Conservation (phyloP, 1,140 invertebrate genomes). For the Sarcophaga peregrina region DNA sequence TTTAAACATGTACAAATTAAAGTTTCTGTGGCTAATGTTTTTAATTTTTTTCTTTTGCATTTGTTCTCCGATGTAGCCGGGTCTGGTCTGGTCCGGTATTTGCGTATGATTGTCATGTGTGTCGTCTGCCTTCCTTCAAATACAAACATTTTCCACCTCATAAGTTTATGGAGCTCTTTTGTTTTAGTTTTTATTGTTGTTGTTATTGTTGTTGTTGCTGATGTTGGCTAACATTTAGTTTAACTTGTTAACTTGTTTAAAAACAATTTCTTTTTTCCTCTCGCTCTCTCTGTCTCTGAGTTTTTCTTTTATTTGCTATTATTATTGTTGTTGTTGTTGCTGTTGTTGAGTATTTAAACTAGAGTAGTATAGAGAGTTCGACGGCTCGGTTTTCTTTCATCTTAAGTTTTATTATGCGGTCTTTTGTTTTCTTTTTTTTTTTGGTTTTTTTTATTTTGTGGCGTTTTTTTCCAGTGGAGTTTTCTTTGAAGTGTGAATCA, state of each 20-base stretch:
- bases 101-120: not conserved
- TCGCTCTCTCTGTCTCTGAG: not conserved
- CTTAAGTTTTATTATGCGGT: slow-evolving; percentile 25
- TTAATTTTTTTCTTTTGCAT: not conserved
- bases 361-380: not conserved
- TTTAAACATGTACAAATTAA: slow-evolving; percentile 28
- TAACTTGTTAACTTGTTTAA: slow-evolving; percentile 22
- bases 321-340: not conserved
- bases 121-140: not conserved
- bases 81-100: not conserved
- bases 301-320: slow-evolving; percentile 2
- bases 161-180: not conserved
- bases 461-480: not conserved
- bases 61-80: too few species aligned
- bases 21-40: not conserved
- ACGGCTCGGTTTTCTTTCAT: slow-evolving; percentile 35
- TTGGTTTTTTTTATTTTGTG: not conserved
- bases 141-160: not conserved
- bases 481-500: slow-evolving; percentile 39
- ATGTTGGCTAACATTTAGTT: slow-evolving; percentile 14
- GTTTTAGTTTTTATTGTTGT: not conserved
- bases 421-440: not conserved
- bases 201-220: not conserved
- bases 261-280: too few species aligned
- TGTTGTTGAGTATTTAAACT: slow-evolving; percentile 12